Evolutionary conservation across 2,113 vertebrate genomes (phyloP).

Genomic region (Emydura subglobosa): DNA sequence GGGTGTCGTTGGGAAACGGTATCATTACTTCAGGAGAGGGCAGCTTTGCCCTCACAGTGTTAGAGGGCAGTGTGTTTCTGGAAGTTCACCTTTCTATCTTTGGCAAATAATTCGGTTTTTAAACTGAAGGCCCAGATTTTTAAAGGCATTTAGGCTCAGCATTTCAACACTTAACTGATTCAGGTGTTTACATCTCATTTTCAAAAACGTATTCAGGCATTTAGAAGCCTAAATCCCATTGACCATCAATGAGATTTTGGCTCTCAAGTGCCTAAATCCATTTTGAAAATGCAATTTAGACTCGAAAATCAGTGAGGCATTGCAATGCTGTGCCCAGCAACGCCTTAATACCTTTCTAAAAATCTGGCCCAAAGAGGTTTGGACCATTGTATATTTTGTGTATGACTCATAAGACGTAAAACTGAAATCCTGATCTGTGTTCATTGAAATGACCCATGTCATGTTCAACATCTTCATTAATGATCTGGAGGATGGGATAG

Average conservation of each 20-base stretch:
- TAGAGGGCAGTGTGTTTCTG: fast-evolving
- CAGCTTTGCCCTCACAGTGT: not conserved
- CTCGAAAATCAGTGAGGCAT: not conserved
- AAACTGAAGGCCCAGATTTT: not conserved
- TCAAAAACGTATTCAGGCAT: not conserved
- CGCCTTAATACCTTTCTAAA: not conserved
- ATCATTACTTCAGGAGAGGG: not conserved
- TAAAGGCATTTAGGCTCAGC: not conserved
- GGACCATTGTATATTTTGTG: not conserved
- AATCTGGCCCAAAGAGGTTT: not conserved
- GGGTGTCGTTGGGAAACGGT: not conserved
- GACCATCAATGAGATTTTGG: not conserved
- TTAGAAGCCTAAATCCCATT: not conserved
- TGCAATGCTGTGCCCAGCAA: not conserved
- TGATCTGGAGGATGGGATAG: no score
- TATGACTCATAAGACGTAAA: not conserved
- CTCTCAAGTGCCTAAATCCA: not conserved
- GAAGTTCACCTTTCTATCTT: fast-evolving
- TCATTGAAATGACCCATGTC: not conserved
- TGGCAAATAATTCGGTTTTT: not conserved
- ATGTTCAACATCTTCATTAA: no score
- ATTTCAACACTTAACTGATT: not conserved
- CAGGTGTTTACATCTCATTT: not conserved
- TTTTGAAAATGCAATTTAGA: not conserved
- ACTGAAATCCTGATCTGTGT: not conserved